Percentiles rank a stretch among this genome's conserved stretches.
Conservation (phyloP, 2,113 vertebrate species). For the Balaenoptera acutorostrata region DNA sequence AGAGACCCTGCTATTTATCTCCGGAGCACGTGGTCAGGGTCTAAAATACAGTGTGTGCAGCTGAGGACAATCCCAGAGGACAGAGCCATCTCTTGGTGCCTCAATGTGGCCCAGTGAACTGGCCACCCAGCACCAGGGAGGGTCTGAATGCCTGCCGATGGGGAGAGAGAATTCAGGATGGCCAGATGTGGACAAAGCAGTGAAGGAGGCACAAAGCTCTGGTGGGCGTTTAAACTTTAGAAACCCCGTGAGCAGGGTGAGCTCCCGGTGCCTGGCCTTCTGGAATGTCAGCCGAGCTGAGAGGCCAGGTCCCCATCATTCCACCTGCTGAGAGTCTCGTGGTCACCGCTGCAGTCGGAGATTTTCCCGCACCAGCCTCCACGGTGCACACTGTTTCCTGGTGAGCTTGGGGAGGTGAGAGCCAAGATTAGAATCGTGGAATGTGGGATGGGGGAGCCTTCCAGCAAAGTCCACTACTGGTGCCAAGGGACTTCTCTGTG, state of each 20-base stretch:
- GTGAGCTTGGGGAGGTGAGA: not conserved
- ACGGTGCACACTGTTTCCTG: not conserved
- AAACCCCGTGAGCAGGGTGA: not conserved
- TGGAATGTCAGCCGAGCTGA: not conserved
- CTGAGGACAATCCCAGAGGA: fast-evolving
- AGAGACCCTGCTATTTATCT: fast-evolving
- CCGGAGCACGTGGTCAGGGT: not conserved
- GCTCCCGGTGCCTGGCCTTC: not conserved
- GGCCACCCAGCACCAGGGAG: not conserved
- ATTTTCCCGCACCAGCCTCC: not conserved
- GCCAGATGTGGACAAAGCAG: fast-evolving
- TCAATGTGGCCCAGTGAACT: fast-evolving
- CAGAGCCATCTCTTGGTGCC: not conserved
- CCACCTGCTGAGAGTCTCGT: fast-evolving
- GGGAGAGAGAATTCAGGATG: too few relatives aligned
- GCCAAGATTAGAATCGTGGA: not conserved
- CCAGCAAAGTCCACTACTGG: not conserved
- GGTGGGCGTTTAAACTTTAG: not conserved
- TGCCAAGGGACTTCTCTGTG: not conserved
- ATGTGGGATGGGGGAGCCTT: not conserved
- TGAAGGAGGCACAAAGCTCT: not conserved
- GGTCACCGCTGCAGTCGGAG: not conserved
- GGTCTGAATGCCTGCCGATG: not conserved
- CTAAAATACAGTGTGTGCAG: fast-evolving
- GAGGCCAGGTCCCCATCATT: not conserved